Conservation (phyloP, 2,797 vertebrate genomes). For the Oryzias dopingdopingensis region DNA sequence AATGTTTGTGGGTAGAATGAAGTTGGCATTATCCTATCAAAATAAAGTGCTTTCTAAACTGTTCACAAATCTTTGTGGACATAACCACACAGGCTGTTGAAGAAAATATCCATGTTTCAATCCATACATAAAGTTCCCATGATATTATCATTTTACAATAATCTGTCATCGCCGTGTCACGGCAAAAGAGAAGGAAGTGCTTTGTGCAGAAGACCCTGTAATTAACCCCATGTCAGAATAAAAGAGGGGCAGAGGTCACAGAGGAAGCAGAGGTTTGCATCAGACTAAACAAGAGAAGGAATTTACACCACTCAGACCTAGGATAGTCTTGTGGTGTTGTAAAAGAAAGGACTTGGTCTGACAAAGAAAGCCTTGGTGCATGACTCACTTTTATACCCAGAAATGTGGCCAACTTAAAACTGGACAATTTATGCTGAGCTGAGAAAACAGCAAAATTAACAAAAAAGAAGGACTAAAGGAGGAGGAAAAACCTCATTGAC, state of each 20-base stretch:
- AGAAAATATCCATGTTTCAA: too few relatives aligned
- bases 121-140: slow-evolving; percentile 2
- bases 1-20: too few relatives aligned
- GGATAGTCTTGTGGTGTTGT: too few relatives aligned
- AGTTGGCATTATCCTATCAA: too few relatives aligned
- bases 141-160: neutral
- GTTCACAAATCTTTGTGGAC: too few relatives aligned
- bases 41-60: too few relatives aligned
- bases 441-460: neutral
- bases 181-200: slow-evolving; percentile 20
- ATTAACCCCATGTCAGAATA: slow-evolving; percentile 5
- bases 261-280: slow-evolving; percentile 23
- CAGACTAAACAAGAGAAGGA: slow-evolving; percentile 8
- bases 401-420: too few relatives aligned
- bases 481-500: slow-evolving; percentile 1
- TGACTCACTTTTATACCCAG: neutral
- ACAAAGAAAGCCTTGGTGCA: neutral
- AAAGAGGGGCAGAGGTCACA: neutral
- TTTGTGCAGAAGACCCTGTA: neutral
- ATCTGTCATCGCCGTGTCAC: slow-evolving; percentile 7
- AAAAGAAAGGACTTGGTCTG: too few relatives aligned
- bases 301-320: neutral
- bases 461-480: neutral
- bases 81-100: too few relatives aligned
- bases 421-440: too few relatives aligned